A percentile compares a stretch with the other conserved stretches of the same genome.
These are phyloP conservation scores for Coracias cyanogaster DNA, from an alignment of 2,797 vertebrate genomes.

Conservation along the genomic window DNA sequence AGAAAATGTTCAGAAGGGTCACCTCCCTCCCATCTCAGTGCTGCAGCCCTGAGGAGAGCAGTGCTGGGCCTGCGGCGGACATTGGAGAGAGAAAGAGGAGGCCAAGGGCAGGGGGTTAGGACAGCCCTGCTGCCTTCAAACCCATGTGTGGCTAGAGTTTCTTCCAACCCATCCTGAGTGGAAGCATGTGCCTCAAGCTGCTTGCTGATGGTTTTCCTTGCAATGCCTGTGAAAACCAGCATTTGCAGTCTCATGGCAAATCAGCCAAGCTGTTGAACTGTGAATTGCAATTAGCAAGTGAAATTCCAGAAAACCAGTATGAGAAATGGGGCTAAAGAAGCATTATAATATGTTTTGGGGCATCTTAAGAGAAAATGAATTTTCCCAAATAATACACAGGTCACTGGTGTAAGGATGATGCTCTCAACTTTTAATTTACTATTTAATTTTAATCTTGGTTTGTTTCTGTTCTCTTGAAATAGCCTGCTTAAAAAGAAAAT, in stretches of 20 bases:
- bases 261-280: background rate
- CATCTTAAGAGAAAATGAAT: background rate
- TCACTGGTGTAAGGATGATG: background rate
- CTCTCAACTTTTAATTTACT: constrained; percentile 10
- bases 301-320: background rate
- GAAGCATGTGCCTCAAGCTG: accelerated
- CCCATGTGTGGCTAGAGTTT: accelerated
- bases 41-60: accelerated
- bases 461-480: constrained; percentile 6
- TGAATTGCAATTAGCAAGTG: background rate
- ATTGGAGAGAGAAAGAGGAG: background rate
- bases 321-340: constrained; percentile 12
- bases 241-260: background rate
- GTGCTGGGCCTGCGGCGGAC: background rate
- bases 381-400: background rate
- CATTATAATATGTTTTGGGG: background rate
- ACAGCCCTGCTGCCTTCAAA: background rate
- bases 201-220: accelerated
- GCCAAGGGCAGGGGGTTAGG: accelerated
- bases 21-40: accelerated
- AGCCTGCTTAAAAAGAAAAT: background rate
- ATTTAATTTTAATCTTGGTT: constrained; percentile 11
- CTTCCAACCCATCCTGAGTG: accelerated
- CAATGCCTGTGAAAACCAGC: background rate
- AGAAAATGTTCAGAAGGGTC: background rate